Base-by-base conservation (phyloP, 2,113 vertebrate genomes). In the Sakesphorus luctuosus region DNA sequence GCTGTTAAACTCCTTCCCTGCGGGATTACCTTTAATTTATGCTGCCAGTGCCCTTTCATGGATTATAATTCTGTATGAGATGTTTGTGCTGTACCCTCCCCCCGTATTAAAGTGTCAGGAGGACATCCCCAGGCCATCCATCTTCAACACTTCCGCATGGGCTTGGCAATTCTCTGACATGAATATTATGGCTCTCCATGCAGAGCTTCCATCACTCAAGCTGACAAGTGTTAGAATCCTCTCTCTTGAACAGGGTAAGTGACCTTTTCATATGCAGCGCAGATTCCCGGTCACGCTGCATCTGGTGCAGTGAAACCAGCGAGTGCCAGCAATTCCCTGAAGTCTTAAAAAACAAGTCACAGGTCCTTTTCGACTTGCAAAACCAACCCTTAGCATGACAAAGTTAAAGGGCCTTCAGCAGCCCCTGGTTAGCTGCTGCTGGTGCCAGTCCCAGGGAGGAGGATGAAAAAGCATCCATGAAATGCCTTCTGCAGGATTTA, bases 221-320 rank as follows among this genome's bases (percentile, higher is more conserved):
- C 28, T 84, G 97, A 97, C 97, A 96, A 96, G 96, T 94, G 96
- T 80, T 92, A 96, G 94, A 93, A 92, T 96, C 96, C 96, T 89
- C 74, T 95, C 95, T 95, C 95, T 97, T 95, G 59, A 96, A 36
- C 89, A 25, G 96, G 86, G 88, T 86, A 94, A 97, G 94, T 46
- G 91, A 97, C 95, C 95, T 98, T 98, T 98, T 99, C 98, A 98
- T 98, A 99, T 98, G 98, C 98, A 98, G 97, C 43, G 74, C 84
- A 96, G 98, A 81, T 91, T 97, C 96, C 98, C 49, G 62, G 96
- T 98, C 97, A 97, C 77, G 83, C 97, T 92, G 95, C 94, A 97
- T 96, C 95, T 96, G 96, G 86, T 85, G 95, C 89, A 96, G 96
- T 33, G 78, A 97, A 95, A 88, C 91, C 94, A 93, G 77, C 7